Evolutionary conservation across 1,140 invertebrate species (phyloP).

Genomic region (Acromyrmex charruanus): DNA sequence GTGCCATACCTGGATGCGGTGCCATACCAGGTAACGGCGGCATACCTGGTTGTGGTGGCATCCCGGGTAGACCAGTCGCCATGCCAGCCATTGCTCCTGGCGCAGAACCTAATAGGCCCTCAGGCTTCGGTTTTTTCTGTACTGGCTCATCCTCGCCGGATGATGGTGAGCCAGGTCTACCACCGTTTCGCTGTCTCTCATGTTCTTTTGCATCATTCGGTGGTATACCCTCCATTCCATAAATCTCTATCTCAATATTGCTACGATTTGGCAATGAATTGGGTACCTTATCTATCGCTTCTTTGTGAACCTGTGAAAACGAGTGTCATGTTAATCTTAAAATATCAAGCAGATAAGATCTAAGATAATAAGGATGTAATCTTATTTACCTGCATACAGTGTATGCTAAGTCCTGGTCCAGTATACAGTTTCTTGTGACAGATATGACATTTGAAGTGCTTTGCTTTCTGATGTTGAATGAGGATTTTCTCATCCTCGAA

Average conservation of each 20-base stretch:
- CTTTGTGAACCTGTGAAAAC: conserved; percentile 96
- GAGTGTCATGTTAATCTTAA: conserved; percentile 5
- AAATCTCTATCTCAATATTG: conserved; percentile 99
- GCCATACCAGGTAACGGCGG: conserved; percentile 87
- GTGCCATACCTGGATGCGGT: conserved; percentile 45
- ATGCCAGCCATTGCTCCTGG: conserved; percentile 86
- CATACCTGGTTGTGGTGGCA: conserved; percentile 87
- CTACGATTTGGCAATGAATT: conserved; percentile 99
- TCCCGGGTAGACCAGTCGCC: conserved; percentile 84
- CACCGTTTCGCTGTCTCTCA: conserved; percentile 93
- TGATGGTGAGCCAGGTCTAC: conserved; percentile 86
- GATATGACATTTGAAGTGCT: conserved; percentile 99
- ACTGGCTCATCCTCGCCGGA: conserved; percentile 93
- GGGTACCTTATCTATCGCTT: conserved; percentile 99
- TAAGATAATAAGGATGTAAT: neutral
- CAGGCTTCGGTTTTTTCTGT: conserved; percentile 90
- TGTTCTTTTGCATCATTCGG: conserved; percentile 97
- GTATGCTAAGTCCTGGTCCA: conserved; percentile 98
- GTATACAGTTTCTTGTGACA: conserved; percentile 99
- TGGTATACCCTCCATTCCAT: conserved; percentile 99
- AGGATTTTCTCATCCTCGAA: conserved; percentile 99
- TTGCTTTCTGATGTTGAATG: conserved; percentile 99
- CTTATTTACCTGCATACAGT: conserved; percentile 98
- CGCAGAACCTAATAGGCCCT: conserved; percentile 88
- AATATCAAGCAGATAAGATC: neutral